A percentile compares a stretch with the other conserved stretches of the same genome.
Conservation (phyloP, 35 echinoderm and acorn worm species). For the Holothuria glaberrima region DNA sequence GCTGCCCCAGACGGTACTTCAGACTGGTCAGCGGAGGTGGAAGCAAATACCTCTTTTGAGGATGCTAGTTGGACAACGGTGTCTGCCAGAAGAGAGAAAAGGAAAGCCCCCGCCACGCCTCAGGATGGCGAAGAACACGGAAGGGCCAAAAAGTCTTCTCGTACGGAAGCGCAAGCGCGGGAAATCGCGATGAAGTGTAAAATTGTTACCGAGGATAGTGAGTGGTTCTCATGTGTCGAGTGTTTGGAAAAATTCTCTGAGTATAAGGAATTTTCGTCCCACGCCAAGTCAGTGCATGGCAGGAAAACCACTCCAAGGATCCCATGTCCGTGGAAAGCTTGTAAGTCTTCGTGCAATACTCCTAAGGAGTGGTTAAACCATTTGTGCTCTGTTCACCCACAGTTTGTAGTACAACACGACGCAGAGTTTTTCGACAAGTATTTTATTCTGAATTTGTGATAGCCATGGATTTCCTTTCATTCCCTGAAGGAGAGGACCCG, state of each 20-base stretch:
- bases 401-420: background rate
- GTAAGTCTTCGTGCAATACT: background rate
- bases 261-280: background rate
- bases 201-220: background rate
- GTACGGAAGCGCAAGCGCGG: background rate
- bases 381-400: background rate
- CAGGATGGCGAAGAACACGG: too few relatives aligned
- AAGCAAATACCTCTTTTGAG: too few relatives aligned
- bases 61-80: too few relatives aligned
- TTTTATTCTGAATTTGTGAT: background rate
- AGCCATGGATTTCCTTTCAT: too few relatives aligned
- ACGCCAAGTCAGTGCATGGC: background rate
- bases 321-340: background rate
- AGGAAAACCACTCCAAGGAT: background rate
- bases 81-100: too few relatives aligned
- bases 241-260: background rate
- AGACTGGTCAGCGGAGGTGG: too few relatives aligned
- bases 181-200: background rate
- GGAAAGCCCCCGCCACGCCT: too few relatives aligned
- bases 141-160: background rate
- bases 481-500: too few relatives aligned
- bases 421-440: background rate
- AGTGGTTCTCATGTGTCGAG: background rate
- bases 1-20: too few relatives aligned
- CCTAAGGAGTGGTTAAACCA: conserved; percentile 5